These are phyloP conservation scores for Trachemys scripta DNA, from an alignment of 2,113 vertebrate genomes.

Conservation along the genomic window DNA sequence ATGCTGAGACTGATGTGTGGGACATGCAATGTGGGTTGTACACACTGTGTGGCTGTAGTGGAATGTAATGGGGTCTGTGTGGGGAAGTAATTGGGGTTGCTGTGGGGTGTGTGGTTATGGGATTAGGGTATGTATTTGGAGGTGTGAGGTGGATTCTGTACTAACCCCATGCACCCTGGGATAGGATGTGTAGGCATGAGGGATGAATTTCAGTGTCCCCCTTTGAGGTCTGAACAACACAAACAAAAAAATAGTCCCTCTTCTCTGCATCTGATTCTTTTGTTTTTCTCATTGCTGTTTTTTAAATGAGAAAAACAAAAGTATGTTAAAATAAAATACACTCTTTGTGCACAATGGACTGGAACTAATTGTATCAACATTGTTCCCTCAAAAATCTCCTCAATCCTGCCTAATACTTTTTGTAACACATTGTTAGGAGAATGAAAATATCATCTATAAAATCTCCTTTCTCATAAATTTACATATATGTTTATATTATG, in stretches of 20 bases:
- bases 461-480: background rate
- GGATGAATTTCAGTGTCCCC: background rate
- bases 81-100: background rate
- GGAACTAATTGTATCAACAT: background rate
- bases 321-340: background rate
- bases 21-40: too few relatives aligned
- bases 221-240: background rate
- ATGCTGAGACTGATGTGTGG: background rate
- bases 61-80: background rate
- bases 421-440: background rate
- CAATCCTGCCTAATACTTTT: background rate
- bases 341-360: background rate
- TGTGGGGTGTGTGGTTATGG: background rate
- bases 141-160: background rate
- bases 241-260: background rate
- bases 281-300: background rate
- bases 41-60: background rate
- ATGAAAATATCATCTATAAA: background rate
- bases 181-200: background rate
- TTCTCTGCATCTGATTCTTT: background rate
- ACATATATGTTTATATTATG: background rate
- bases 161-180: background rate
- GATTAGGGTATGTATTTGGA: background rate
- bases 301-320: background rate
- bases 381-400: background rate